Conservation (phyloP, 2,113 vertebrate species). For the Lepus europaeus region DNA sequence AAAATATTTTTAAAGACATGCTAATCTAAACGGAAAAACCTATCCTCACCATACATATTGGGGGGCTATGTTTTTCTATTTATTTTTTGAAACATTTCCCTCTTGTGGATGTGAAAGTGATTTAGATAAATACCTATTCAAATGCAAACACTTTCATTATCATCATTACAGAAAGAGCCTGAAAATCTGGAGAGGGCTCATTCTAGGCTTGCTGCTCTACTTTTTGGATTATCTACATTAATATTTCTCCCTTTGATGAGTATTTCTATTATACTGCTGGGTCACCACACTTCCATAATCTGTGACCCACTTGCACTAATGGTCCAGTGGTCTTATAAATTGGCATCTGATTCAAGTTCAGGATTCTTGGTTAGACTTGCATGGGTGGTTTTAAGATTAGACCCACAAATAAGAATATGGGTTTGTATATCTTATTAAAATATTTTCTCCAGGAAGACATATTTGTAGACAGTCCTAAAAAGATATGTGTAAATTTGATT, state of each 20-base stretch:
- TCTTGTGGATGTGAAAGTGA: constrained; percentile 56
- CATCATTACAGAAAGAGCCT: constrained; percentile 53
- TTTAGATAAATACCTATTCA: constrained; percentile 53
- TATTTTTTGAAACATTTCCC: constrained; percentile 10
- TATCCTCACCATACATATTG: constrained; percentile 35
- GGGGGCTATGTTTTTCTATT: constrained; percentile 15
- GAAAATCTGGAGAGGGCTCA: constrained; percentile 4
- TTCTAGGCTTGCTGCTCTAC: constrained; percentile 47
- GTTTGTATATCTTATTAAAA: constrained; percentile 48
- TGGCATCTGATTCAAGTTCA: constrained; percentile 63
- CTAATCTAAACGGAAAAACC: constrained; percentile 13
- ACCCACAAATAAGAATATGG: constrained; percentile 51
- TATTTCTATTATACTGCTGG: constrained; percentile 48
- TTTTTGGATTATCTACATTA: constrained; percentile 63
- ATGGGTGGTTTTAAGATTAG: constrained; percentile 46
- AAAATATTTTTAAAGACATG: background rate
- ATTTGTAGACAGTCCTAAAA: constrained; percentile 56
- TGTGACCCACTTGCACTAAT: constrained; percentile 54
- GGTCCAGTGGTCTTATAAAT: constrained; percentile 52
- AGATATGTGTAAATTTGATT: constrained; percentile 40
- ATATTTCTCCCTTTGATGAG: constrained; percentile 52
- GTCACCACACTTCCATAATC: constrained; percentile 52
- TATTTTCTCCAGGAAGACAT: background rate
- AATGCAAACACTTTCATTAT: constrained; percentile 57
- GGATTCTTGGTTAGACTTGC: constrained; percentile 53